Evolutionary conservation across 2,113 vertebrate genomes (phyloP).

Genomic region (Ictalurus furcatus): DNA sequence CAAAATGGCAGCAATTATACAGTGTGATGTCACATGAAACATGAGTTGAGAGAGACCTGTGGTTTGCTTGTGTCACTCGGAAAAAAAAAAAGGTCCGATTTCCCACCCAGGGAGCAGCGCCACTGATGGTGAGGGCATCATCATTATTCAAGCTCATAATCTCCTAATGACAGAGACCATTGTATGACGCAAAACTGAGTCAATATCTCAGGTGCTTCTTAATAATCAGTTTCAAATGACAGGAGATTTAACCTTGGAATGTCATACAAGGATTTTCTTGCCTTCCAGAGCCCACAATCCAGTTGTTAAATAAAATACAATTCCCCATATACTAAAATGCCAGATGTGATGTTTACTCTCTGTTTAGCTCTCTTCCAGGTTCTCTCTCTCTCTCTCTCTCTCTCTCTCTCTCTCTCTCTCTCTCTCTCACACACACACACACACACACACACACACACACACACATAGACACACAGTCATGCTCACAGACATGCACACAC

Average conservation of each 20-base stretch:
- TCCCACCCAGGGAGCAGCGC: not conserved
- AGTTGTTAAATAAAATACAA: not conserved
- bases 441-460: conserved; percentile 2
- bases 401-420: not conserved
- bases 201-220: not conserved
- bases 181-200: not conserved
- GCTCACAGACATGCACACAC: not conserved
- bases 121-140: not conserved
- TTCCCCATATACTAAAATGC: not conserved
- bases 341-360: not conserved
- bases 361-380: not conserved
- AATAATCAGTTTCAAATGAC: not conserved
- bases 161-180: not conserved
- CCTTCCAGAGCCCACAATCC: not conserved
- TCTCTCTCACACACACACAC: not conserved
- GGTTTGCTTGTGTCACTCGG: not conserved
- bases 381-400: conserved; percentile 9
- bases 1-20: not conserved
- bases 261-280: not conserved
- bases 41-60: not conserved
- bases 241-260: conserved; percentile 2
- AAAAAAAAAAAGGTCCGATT: not conserved
- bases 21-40: not conserved
- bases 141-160: not conserved
- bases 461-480: no score